phyloP scores from a whole-genome alignment of 2,888 invertebrate genomes.

The Augiades crinisus region DNA sequence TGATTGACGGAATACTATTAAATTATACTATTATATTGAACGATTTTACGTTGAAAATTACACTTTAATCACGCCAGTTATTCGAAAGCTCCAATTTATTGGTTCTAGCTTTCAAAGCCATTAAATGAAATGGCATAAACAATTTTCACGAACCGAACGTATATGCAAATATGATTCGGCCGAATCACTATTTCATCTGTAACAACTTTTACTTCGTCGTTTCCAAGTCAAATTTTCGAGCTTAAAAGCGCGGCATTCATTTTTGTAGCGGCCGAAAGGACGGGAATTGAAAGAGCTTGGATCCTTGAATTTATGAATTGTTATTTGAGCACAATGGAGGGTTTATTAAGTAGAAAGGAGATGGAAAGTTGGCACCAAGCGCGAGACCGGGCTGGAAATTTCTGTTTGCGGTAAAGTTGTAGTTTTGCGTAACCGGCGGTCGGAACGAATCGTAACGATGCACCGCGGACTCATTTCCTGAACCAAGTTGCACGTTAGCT shows the following conservation, averaged over 20 bases:
- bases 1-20: constrained; percentile 2
- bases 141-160: neutral
- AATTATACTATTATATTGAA: constrained; percentile 1
- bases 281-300: neutral
- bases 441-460: constrained; percentile 38
- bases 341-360: constrained; percentile 36
- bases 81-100: constrained; percentile 1
- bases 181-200: constrained; percentile 2
- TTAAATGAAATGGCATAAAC: neutral
- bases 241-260: neutral
- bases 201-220: constrained; percentile 10
- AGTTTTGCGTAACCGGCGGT: constrained; percentile 36
- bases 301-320: constrained; percentile 12
- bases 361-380: constrained; percentile 34
- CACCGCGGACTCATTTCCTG: constrained; percentile 29
- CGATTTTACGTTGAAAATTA: constrained; percentile 12
- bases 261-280: neutral
- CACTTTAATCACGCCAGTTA: constrained; percentile 2
- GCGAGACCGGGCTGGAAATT: constrained; percentile 31
- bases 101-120: constrained; percentile 2
- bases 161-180: constrained; percentile 12
- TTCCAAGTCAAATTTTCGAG: constrained; percentile 8
- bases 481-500: constrained; percentile 29
- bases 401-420: constrained; percentile 35
- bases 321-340: constrained; percentile 17